Percentiles rank a stretch among this genome's conserved stretches.
Conservation (phyloP, 2,797 vertebrate genomes). For the Chelon labrosus region DNA sequence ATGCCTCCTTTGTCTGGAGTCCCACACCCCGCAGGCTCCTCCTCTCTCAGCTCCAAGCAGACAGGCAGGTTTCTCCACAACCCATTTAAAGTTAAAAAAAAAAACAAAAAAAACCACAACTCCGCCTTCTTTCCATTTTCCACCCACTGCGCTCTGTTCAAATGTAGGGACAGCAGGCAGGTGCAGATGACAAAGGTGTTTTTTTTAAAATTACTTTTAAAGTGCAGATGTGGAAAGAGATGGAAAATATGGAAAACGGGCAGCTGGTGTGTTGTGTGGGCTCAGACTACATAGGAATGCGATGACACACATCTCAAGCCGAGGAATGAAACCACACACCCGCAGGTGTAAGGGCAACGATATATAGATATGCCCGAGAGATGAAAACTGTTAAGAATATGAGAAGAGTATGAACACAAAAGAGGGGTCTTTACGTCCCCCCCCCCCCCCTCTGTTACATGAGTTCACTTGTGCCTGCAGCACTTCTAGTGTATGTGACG, state of each 20-base stretch:
- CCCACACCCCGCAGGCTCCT: constrained; percentile 79
- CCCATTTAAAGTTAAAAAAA: constrained; percentile 64
- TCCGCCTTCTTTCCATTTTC: constrained; percentile 70
- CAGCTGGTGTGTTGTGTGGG: constrained; percentile 34
- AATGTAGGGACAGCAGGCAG: constrained; percentile 33
- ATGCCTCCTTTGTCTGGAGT: constrained; percentile 81
- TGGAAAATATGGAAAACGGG: not conserved
- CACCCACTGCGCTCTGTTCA: constrained; percentile 28
- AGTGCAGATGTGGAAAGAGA: not conserved
- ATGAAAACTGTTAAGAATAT: constrained; percentile 16
- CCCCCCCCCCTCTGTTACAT: constrained; percentile 8
- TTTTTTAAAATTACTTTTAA: not conserved
- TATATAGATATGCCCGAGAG: constrained; percentile 18
- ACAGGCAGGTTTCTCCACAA: constrained; percentile 84
- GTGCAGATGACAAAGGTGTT: constrained; percentile 42
- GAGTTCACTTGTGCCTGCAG: constrained; percentile 37
- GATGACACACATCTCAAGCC: constrained; percentile 32
- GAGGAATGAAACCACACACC: constrained; percentile 46
- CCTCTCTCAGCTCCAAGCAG: constrained; percentile 71
- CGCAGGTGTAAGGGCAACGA: not conserved
- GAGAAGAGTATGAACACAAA: constrained; percentile 26
- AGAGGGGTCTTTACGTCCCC: constrained; percentile 13
- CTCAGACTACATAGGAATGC: constrained; percentile 45
- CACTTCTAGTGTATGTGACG: constrained; percentile 29
- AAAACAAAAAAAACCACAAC: constrained; percentile 41